Evolutionary conservation across 2,113 vertebrate species (phyloP), one percentile per base, ranked within the genome.

Genomic region (Thomomys bottae): DNA sequence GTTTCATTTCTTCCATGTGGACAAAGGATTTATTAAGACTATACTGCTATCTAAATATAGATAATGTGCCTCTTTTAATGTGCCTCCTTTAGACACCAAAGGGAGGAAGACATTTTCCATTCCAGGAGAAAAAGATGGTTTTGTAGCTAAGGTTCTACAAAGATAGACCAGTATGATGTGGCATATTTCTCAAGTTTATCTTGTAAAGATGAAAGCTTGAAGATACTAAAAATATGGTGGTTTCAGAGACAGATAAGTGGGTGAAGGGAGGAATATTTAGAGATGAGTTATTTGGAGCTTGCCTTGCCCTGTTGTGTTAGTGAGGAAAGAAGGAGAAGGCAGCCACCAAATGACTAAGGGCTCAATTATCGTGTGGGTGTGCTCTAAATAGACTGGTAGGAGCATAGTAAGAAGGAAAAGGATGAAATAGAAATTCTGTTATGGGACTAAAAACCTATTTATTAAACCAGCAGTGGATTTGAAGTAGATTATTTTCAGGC

Each of bases 221-320:
- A 95, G 76, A 36, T 26, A 57, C 88, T 90, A 87, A 95, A 94
- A 96, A 95, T 92, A 89, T 7, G 82, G 59, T 93, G 83, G 80
- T 88, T 96, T 93, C 85, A 94, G 92, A 95, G 86, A 94, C 86
- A 91, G 80, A 64, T 88, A 84, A 92, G 90, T 93, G 88, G 86
- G 88, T 96, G 86, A 94, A 93, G 80, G 64, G 49, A 95, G 81
- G 94, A 95, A 92, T 94, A 94, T 95, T 94, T 94, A 89, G 91
- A 95, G 94, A 80, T 49, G 64, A 88, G 90, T 92, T 91, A 94
- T 95, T 94, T 95, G 96, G 92, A 89, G 88, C 73, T 73, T 86
- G 78, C 71, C 32, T 84, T 88, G 83, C 49, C 68, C 92, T 76
- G 83, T 89, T 54, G 24, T 67, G 89, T 92, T 75, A 91, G 81